Base-by-base conservation (phyloP, 2,113 vertebrate genomes). In the Chaenocephalus aceratus region DNA sequence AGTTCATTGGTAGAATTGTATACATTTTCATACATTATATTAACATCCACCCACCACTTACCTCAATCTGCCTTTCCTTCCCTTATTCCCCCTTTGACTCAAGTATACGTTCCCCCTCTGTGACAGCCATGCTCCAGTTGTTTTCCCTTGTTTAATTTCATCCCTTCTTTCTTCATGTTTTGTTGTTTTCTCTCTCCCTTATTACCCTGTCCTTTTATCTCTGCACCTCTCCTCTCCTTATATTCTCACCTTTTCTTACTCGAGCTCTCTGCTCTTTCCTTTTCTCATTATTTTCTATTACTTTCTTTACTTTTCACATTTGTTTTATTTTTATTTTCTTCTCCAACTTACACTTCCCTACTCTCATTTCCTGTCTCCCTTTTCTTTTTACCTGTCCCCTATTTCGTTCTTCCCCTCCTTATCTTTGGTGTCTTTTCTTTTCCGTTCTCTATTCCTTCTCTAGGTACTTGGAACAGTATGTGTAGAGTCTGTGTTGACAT, bases 401-500 rank as follows among this genome's bases (percentile, higher is more conserved):
- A 3, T 63, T 18, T 30, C 36, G 1, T 41, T 41, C 36, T 34
- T 23, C 4, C 13, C 8, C 12, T 41, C 30, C 2, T 60, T 16
- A 5, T 14, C 23, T 34, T 48, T 34, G 3, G 6, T 59, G 18
- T 62, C 14, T n/a, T 44, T 52, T 48, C 10, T 15, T n/a, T 66
- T 41, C 16, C n/a, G 13, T 72, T 26, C 13, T 16, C 10, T 13
- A 16, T 13, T 48, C 44, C 30, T 45, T 18, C 78, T 75, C 13
- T 60, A 48, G 69, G 79, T 82, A 73, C 81, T 59, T 64, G 60
- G 67, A 77, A 62, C 69, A 77, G 87, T 89, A 85, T 82, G 68
- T 89, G 88, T 82, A 3, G 30, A 30, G 87, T 89, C 86, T 82
- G 68, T 89, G 88, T 82, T 80, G 83, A 90, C 82, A 85, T 79